Percentiles rank a stretch among this genome's conserved stretches.
Conservation (phyloP, 2,888 invertebrate species). For the Athalia rosae region DNA sequence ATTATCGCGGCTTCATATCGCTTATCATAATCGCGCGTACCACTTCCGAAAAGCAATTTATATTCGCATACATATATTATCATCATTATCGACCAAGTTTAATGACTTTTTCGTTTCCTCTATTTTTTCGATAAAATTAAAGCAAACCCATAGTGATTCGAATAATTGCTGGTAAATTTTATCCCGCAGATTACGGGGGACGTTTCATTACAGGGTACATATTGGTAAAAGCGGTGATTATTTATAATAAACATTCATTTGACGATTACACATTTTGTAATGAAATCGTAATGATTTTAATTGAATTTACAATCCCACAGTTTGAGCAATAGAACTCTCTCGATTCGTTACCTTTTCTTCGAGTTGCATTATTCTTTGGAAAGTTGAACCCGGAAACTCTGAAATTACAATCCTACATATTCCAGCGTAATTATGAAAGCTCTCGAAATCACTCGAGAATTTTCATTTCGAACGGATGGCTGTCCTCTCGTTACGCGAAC, state of each 20-base stretch:
- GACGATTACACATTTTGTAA: not conserved
- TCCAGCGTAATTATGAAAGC: not conserved
- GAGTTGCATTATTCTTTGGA: conserved; percentile 1
- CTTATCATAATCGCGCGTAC: not conserved
- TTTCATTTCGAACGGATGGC: not conserved
- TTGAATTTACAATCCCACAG: too few relatives aligned
- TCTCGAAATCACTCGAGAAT: not conserved
- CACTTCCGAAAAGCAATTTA: not conserved
- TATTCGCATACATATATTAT: not conserved
- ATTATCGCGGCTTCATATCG: not conserved
- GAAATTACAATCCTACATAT: not conserved
- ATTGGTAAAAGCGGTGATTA: not conserved
- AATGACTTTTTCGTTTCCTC: not conserved
- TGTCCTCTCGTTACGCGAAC: too few relatives aligned
- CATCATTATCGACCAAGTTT: not conserved
- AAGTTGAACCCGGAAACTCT: conserved; percentile 6
- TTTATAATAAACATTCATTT: not conserved
- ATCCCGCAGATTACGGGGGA: too few relatives aligned
- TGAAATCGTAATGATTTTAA: too few relatives aligned
- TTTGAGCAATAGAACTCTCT: too few relatives aligned
- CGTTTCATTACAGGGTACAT: not conserved
- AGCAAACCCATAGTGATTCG: too few relatives aligned
- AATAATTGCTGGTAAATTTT: too few relatives aligned
- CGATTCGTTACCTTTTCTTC: too few relatives aligned
- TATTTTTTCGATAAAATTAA: not conserved